Base-by-base conservation (phyloP, 2,888 invertebrate genomes). In the Subacronicta megacephala region DNA sequence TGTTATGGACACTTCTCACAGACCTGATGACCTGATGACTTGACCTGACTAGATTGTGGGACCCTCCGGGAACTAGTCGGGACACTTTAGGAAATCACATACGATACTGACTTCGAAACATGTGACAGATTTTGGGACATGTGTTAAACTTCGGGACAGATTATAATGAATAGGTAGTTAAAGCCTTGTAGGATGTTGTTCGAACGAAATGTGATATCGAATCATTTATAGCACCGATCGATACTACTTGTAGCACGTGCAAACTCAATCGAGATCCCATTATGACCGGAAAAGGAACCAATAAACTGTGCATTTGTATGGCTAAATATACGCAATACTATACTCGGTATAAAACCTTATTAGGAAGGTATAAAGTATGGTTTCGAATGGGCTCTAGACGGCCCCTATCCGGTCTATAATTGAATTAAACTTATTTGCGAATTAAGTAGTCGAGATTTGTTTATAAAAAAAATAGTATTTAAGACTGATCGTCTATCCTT, bases 201-300 rank as follows among this genome's bases (percentile, higher is more conserved):
- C n/a, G n/a, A n/a, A n/a, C 16, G 47, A 61, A 71, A 63, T 57
- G 12, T 47, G 42, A 62, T 26, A 56, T 55, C 16, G 20, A 58
- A 52, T 49, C 53, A 41, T 69, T 63, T 41, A 66, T 63, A 65
- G 52, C 44, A 38, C 44, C 59, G 55, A 54, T 69, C 51, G 58
- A 49, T 62, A 45, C 51, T 53, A 29, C 47, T 17, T 45, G 51
- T 1, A 44, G 73, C 73, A 80, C 78, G 76, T 78, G 76, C 79
- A 61, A 63, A 70, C 68, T 68, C 62, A 64, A 73, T 78, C 54
- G 53, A 70, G 59, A 65, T 53, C 61, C 33, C 46, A 62, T 78
- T 76, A 77, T 59, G 63, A 45, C 75, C 63, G 75, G 73, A 73
- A 78, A 64, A 62, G 62, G 57, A 71, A 59, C 61, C 57, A 41